Evolutionary conservation across 1,140 invertebrate species (phyloP), one percentile per base, ranked within the genome.

Genomic region (Drosophila biarmipes): DNA sequence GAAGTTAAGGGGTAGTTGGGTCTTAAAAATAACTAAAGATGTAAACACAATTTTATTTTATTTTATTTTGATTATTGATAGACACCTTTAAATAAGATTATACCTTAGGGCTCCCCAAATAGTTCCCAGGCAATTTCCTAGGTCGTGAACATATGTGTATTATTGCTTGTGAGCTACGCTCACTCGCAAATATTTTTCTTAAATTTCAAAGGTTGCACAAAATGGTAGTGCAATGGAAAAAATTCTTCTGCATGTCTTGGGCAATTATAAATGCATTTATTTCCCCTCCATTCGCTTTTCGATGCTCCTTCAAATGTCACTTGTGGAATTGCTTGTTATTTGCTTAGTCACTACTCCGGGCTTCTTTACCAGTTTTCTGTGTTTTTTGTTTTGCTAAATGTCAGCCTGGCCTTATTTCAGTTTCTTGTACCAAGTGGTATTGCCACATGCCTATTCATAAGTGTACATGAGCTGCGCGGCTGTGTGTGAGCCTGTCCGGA

Each of bases 231-330:
- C 12, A 14, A 27, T 24, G 6, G 4, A 24, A 4, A 31, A 38
- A 42, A 61, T 63, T 62, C 57, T 21, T 24, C 12, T 17, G 2
- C 27, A 42, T 21, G 55, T 35, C 2, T 14, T 2, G 4, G 11
- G 19, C 62, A 66, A 63, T 40, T 66, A 49, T 66, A 48, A 34
- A 17, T 58, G 17, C 61, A 63, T 59, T 52, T 34, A 49, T 27
- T 40, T 24, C 12, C n/a, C 21, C 15, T n/a, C 15, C 21, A 14
- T 59, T 6, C 15, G 7, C 15, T 2, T 40, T 53, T n/a, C 27
- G 24, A 12, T 58, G 55, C 35, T 52, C 21, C 43, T 67, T 66
- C 58, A 67, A 67, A 67, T 64, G 63, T 67, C 63, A 67, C 63
- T 52, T 64, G 63, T 15, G 12, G 54, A 63, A 63, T 59, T 59